Base-by-base conservation (phyloP, 2,797 vertebrate genomes). In the Hypotaenidia okinawae region DNA sequence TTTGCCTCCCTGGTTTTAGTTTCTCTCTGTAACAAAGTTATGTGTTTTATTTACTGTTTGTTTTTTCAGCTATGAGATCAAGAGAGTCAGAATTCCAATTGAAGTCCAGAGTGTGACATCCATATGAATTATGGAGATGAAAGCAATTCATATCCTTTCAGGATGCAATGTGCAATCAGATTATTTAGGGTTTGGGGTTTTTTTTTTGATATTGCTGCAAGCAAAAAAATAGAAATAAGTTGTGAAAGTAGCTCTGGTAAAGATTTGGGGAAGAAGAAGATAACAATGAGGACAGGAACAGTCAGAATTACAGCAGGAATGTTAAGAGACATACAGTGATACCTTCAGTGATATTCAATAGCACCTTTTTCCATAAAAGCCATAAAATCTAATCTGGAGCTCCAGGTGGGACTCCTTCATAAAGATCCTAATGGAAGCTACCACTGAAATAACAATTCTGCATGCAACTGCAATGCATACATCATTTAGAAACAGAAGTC, bases 61-160 rank as follows among this genome's bases (percentile, higher is more conserved):
- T 63, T 74, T 87, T 72, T 84, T 54, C 61, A 93, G 55, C 41
- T 43, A 41, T 41, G 17, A 82, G 62, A 72, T 21, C 47, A 52
- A 77, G 27, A 70, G 39, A 41, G 57, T 75, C 67, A 73, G 57
- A 87, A 91, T 93, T 93, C 92, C 91, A 92, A 92, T 41, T 90
- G 7, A 37, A 84, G 33, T 39, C 73, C 27, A 59, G 58, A 83
- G 72, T 32, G 33, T 57, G 45, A 88, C 70, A 70, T 59, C 79
- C 61, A 39, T 35, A 66, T 69, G 68, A 84, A 89, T 66, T 41
- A 70, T 78, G 33, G 13, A 37, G 13, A 25, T 73, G 59, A 87
- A 89, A 83, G 63, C 84, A 92, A 87, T 43, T 35, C 77, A 79
- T 49, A 84, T 25, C 62, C 27, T 63, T 79, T 64, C 43, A 83